A percentile compares a stretch with the other conserved stretches of the same genome.
Conservation (phyloP, 2,888 invertebrate species). For the Pterostichus madidus region DNA sequence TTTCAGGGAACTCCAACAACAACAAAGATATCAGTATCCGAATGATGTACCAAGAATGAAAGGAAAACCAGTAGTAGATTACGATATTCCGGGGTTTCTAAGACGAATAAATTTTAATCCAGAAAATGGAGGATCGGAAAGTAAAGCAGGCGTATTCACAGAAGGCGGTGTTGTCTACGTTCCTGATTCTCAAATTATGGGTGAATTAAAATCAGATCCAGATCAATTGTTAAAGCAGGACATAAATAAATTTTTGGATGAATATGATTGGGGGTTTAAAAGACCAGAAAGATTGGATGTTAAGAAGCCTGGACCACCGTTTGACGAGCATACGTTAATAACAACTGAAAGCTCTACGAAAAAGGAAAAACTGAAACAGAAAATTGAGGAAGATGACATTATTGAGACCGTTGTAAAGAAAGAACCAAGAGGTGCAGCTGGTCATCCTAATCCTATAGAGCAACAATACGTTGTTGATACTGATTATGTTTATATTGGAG, state of each 20-base stretch:
- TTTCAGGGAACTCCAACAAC: conserved; percentile 69
- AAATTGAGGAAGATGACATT: conserved; percentile 46
- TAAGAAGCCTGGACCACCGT: conserved; percentile 95
- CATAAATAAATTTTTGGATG: conserved; percentile 81
- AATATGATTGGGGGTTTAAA: conserved; percentile 88
- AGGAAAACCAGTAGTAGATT: conserved; percentile 67
- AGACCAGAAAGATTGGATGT: conserved; percentile 94
- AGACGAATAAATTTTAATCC: conserved; percentile 63
- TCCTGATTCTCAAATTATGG: conserved; percentile 73
- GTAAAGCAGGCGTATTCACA: conserved; percentile 78
- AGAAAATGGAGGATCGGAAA: conserved; percentile 67
- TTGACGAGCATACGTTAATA: conserved; percentile 82
- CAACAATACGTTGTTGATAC: conserved; percentile 83
- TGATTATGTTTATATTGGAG: conserved; percentile 88
- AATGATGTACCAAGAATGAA: conserved; percentile 51
- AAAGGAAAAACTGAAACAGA: not conserved
- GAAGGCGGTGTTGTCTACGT: conserved; percentile 82
- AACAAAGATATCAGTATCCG: conserved; percentile 65
- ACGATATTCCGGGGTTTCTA: conserved; percentile 67
- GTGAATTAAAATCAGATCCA: conserved; percentile 68
- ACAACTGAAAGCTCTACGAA: conserved; percentile 35
- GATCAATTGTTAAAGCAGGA: conserved; percentile 73
- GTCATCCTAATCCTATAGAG: conserved; percentile 73
- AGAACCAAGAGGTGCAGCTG: conserved; percentile 73
- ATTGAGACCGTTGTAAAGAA: conserved; percentile 73